These are phyloP conservation scores for Nesogale talazaci DNA, from an alignment of 2,113 vertebrate species.

Conservation along the genomic window DNA sequence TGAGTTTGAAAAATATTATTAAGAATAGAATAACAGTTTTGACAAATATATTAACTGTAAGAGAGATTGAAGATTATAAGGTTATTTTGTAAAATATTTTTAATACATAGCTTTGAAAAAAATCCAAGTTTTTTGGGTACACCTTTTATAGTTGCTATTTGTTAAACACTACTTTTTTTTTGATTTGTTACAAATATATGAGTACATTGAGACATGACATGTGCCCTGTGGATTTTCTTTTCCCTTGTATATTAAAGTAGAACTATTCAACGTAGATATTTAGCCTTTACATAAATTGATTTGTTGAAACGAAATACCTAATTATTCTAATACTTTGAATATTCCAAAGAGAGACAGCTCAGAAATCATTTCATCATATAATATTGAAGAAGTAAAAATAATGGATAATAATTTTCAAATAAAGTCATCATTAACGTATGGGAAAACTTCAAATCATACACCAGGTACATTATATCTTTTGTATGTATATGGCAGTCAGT, in stretches of 20 bases:
- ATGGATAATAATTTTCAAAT: not conserved
- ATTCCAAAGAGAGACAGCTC: not conserved
- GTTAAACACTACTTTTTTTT: not conserved
- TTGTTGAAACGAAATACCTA: not conserved
- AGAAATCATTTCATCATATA: constrained; percentile 5
- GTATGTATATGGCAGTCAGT: no score
- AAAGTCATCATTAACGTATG: not conserved
- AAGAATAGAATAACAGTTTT: no score
- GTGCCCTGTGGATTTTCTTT: not conserved
- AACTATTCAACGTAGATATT: not conserved
- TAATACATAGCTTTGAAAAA: no score
- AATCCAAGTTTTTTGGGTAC: no score
- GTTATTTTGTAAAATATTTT: no score
- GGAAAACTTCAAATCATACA: not conserved
- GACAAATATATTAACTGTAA: no score
- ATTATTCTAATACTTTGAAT: not conserved
- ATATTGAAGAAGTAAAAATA: not conserved
- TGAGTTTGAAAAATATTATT: no score
- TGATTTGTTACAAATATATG: not conserved
- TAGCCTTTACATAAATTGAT: no score
- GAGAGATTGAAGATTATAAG: no score
- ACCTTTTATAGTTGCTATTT: not conserved
- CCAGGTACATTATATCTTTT: not conserved
- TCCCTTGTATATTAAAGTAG: not conserved
- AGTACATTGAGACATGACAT: not conserved